Evolutionary conservation across 2,888 invertebrate species (phyloP).

Genomic region (Dicyrtomina minuta): DNA sequence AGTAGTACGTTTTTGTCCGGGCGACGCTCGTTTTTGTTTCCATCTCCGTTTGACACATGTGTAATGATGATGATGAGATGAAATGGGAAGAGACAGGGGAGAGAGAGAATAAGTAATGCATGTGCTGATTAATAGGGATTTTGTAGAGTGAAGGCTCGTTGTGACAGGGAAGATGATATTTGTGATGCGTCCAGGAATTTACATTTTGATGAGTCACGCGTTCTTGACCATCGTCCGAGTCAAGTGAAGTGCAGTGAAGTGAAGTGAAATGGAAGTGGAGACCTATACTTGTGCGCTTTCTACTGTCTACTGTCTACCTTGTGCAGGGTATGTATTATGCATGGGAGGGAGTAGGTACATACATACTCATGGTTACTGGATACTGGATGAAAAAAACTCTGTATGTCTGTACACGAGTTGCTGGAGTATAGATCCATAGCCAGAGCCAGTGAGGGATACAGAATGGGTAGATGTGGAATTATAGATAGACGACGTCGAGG

Average conservation of each 20-base stretch:
- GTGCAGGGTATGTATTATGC: too few species aligned
- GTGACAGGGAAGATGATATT: slow-evolving; percentile 35
- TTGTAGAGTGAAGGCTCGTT: slow-evolving; percentile 16
- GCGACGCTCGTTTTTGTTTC: background rate
- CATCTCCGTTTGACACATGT: slow-evolving; percentile 1
- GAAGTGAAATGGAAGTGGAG: background rate
- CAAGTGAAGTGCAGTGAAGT: background rate
- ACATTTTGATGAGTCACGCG: slow-evolving; percentile 43
- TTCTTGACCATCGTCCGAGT: slow-evolving; percentile 31
- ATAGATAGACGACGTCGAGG: too few species aligned
- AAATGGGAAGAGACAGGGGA: slow-evolving; percentile 2
- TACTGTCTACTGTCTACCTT: too few species aligned
- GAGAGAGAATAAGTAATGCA: slow-evolving; percentile 1
- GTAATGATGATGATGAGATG: slow-evolving; percentile 30
- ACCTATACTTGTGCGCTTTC: background rate
- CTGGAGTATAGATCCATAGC: too few species aligned
- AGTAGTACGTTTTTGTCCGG: background rate
- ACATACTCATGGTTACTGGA: too few species aligned
- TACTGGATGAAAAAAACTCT: too few species aligned
- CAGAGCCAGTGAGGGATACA: too few species aligned
- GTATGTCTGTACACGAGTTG: too few species aligned
- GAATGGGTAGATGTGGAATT: too few species aligned
- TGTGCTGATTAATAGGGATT: slow-evolving; percentile 29
- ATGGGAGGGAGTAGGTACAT: too few species aligned
- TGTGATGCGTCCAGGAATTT: slow-evolving; percentile 33